These are phyloP conservation scores for Phthorimaea operculella DNA, from an alignment of 1,140 invertebrate genomes.

Conservation along the genomic window DNA sequence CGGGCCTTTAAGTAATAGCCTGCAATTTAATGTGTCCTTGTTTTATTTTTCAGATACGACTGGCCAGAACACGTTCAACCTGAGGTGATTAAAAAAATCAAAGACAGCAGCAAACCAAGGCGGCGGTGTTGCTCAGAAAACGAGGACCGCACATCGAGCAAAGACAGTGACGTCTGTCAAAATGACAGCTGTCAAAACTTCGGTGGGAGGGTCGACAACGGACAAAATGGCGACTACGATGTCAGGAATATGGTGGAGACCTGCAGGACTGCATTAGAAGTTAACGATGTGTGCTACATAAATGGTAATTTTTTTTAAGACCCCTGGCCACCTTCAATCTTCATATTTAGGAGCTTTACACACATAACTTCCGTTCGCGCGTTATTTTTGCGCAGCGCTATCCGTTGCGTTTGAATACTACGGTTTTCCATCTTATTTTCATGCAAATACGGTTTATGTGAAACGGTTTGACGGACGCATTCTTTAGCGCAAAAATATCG, in stretches of 20 bases:
- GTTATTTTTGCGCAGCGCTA: no score
- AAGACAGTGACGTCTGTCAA: constrained; percentile 14
- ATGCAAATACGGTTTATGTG: no score
- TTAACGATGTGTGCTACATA: constrained; percentile 93
- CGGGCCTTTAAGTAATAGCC: no score
- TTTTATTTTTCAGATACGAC: constrained; percentile 38
- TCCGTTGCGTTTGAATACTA: no score
- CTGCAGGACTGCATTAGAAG: constrained; percentile 71
- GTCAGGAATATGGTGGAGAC: constrained; percentile 70
- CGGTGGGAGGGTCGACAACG: constrained; percentile 6
- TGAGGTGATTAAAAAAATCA: constrained; percentile 42
- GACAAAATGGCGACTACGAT: constrained; percentile 22
- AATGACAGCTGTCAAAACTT: constrained; percentile 11
- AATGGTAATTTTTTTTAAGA: constrained; percentile 82
- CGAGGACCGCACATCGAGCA: constrained; percentile 19
- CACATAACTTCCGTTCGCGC: no score
- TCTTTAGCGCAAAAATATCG: no score
- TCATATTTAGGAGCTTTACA: no score
- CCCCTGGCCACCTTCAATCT: no score
- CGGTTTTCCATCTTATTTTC: no score
- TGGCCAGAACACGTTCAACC: constrained; percentile 50
- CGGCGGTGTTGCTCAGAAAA: constrained; percentile 28
- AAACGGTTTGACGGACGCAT: no score
- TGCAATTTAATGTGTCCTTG: no score
- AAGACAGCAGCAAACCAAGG: constrained; percentile 20